Evolutionary conservation across 2,113 vertebrate species (phyloP).

Genomic region (Pterophyllum scalare): DNA sequence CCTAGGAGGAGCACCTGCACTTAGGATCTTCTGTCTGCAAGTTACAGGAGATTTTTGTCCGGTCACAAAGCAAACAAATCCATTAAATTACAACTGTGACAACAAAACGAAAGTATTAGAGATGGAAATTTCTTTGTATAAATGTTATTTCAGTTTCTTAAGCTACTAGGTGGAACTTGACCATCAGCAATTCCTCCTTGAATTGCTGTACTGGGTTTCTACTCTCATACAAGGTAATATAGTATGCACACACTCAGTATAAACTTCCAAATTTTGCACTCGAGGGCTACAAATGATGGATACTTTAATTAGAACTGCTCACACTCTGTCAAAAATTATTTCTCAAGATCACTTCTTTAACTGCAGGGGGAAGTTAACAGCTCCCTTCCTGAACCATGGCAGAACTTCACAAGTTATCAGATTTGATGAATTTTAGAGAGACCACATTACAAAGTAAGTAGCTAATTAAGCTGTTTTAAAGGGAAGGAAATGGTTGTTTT

Average conservation of each 20-base stretch:
- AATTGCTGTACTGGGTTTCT: neutral
- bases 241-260: neutral
- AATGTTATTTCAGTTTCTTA: neutral
- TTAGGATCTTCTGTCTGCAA: slow-evolving; percentile 1
- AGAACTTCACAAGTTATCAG: neutral
- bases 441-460: neutral
- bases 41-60: neutral
- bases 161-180: neutral
- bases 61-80: slow-evolving; percentile 19
- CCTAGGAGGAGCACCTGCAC: slow-evolving; percentile 39
- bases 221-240: neutral
- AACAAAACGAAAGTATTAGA: neutral
- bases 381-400: slow-evolving; percentile 1
- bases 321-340: slow-evolving; percentile 6
- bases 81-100: neutral
- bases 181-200: neutral
- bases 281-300: neutral
- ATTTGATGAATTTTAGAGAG: slow-evolving; percentile 5
- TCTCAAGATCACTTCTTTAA: slow-evolving; percentile 28
- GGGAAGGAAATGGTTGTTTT: neutral
- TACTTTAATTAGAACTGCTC: neutral
- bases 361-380: slow-evolving; percentile 23
- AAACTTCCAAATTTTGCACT: neutral
- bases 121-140: neutral
- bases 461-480: neutral